These are phyloP conservation scores for Lysiphlebus fabarum DNA, from an alignment of 1,140 invertebrate genomes.

Conservation along the genomic window DNA sequence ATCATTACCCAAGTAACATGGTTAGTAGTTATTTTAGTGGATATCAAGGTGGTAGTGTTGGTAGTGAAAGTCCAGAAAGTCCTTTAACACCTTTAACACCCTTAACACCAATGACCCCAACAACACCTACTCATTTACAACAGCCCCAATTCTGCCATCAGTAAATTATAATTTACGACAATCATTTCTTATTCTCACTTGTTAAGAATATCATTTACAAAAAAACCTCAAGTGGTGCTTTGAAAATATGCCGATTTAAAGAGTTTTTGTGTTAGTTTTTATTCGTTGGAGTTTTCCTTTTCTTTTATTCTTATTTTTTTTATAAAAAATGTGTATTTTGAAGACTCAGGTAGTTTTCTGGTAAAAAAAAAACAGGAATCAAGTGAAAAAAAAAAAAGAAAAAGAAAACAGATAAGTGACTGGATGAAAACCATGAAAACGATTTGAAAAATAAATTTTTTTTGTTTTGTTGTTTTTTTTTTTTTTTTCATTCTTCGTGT, in stretches of 20 bases:
- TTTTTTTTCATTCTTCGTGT: too few relatives aligned
- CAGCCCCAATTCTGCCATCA: conserved; percentile 43
- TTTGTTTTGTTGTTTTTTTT: too few relatives aligned
- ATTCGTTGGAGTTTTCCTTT: too few relatives aligned
- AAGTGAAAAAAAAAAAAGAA: too few relatives aligned
- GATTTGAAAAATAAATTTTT: too few relatives aligned
- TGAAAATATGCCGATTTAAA: background rate
- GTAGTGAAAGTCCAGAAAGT: conserved; percentile 44
- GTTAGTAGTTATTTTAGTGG: conserved; percentile 39
- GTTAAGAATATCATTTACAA: background rate
- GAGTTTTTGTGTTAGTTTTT: too few relatives aligned
- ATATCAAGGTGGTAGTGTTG: conserved; percentile 41
- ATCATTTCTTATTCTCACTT: background rate
- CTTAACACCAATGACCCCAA: conserved; percentile 40
- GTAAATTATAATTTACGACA: conserved; percentile 31
- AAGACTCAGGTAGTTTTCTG: too few relatives aligned
- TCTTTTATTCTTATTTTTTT: too few relatives aligned
- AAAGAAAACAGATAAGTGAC: too few relatives aligned
- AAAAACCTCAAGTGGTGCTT: background rate
- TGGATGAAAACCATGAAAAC: too few relatives aligned
- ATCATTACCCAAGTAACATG: conserved; percentile 37
- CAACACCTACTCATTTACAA: conserved; percentile 39
- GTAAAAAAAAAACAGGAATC: too few relatives aligned
- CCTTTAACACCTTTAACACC: conserved; percentile 42
- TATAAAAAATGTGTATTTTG: too few relatives aligned